These are phyloP conservation scores for Acanthaster planci DNA, from an alignment of 35 echinoderm and acorn worm genomes.

Conservation along the genomic window DNA sequence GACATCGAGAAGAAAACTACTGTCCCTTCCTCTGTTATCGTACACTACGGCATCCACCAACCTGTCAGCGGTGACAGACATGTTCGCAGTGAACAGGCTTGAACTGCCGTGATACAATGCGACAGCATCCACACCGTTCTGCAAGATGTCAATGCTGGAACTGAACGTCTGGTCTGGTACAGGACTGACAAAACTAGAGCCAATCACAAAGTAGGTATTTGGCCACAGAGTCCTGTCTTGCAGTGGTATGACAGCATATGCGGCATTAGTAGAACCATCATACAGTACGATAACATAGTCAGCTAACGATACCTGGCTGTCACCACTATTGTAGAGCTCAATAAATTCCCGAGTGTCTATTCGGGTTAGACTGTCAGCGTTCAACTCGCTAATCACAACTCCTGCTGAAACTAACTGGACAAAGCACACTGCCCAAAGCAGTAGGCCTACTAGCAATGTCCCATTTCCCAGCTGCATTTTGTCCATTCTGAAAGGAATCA, in stretches of 20 bases:
- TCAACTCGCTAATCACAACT: conserved; percentile 78
- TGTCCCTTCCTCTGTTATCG: conserved; percentile 45
- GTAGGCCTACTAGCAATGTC: not conserved
- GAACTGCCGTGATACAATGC: conserved; percentile 69
- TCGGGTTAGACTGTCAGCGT: conserved; percentile 59
- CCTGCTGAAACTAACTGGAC: conserved; percentile 21
- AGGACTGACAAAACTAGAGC: conserved; percentile 60
- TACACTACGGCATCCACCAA: conserved; percentile 94
- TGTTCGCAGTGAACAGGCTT: conserved; percentile 40
- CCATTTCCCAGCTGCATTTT: not conserved
- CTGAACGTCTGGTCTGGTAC: conserved; percentile 46
- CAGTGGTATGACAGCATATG: conserved; percentile 61
- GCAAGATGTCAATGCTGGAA: conserved; percentile 47
- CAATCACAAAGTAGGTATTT: conserved; percentile 64
- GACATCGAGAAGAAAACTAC: conserved; percentile 45
- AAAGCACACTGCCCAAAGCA: not conserved
- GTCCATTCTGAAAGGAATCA: not conserved
- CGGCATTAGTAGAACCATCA: conserved; percentile 49
- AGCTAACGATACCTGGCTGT: conserved; percentile 47
- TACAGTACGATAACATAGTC: conserved; percentile 85
- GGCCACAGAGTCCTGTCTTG: conserved; percentile 34
- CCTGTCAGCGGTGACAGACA: conserved; percentile 52
- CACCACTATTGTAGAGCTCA: conserved; percentile 76
- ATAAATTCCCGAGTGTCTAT: conserved; percentile 75
- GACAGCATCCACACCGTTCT: conserved; percentile 77